phyloP scores from a whole-genome alignment of 2,888 invertebrate genomes.

The Linnaemya tessellans region DNA sequence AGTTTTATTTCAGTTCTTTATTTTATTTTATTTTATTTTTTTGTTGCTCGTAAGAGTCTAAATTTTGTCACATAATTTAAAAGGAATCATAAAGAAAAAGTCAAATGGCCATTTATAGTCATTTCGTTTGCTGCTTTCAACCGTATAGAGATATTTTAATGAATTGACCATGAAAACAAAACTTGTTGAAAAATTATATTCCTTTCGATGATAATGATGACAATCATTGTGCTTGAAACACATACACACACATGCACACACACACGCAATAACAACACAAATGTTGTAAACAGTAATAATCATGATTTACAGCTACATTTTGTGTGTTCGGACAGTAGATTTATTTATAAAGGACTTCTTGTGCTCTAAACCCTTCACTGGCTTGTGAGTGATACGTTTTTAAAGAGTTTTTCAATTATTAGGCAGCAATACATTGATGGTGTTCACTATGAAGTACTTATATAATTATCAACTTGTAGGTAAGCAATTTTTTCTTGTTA shows the following conservation, averaged over 20 bases:
- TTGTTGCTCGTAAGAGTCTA: slow-evolving; percentile 14
- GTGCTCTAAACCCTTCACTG: slow-evolving; percentile 36
- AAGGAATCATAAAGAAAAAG: slow-evolving; percentile 57
- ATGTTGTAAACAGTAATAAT: slow-evolving; percentile 10
- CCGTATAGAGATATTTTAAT: slow-evolving; percentile 58
- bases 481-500: no score
- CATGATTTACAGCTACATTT: not conserved
- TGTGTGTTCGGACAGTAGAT: not conserved
- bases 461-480: no score
- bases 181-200: slow-evolving; percentile 72
- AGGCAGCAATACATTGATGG: not conserved
- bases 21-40: no score
- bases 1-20: slow-evolving; percentile 2
- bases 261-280: not conserved
- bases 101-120: slow-evolving; percentile 51
- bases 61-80: slow-evolving; percentile 64
- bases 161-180: slow-evolving; percentile 74
- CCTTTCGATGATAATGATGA: slow-evolving; percentile 38
- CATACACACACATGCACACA: not conserved
- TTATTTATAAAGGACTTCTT: not conserved
- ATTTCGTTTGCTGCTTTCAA: slow-evolving; percentile 36
- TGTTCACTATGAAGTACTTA: no score
- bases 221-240: slow-evolving; percentile 42
- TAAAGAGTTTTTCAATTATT: not conserved
- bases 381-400: not conserved